Percentiles rank a stretch among this genome's conserved stretches.
Conservation (phyloP, 2,113 vertebrate genomes). For the Scatophagus argus region DNA sequence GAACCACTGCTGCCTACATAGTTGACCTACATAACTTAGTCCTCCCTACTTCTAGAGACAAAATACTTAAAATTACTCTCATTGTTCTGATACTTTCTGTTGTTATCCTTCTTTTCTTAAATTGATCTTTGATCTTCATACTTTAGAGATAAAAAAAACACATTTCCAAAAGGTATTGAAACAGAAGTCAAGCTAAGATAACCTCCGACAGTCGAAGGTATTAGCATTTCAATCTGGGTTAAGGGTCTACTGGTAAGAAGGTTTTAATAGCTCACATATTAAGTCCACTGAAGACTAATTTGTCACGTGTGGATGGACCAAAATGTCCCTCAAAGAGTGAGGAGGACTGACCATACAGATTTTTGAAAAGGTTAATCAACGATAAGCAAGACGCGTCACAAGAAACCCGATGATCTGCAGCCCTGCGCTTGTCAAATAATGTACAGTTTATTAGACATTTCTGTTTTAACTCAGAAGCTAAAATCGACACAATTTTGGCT, state of each 20-base stretch:
- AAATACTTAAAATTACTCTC: background rate
- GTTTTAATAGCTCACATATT: slow-evolving; percentile 40
- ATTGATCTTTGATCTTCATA: background rate
- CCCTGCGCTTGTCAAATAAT: background rate
- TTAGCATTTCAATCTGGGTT: background rate
- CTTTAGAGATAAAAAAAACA: background rate
- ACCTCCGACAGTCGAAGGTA: background rate
- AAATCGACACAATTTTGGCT: background rate
- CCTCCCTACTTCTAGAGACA: too few species aligned
- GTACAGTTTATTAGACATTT: slow-evolving; percentile 22
- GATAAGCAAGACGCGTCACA: slow-evolving; percentile 34
- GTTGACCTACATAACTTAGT: background rate
- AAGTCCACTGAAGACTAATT: background rate
- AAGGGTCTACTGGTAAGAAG: background rate
- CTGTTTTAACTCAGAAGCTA: slow-evolving; percentile 20
- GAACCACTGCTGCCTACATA: background rate
- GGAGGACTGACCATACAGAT: background rate
- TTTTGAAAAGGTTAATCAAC: slow-evolving; percentile 37
- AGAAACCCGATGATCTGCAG: slow-evolving; percentile 9
- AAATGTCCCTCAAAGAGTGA: slow-evolving; percentile 32
- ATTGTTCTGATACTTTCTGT: background rate
- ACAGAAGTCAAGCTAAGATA: background rate
- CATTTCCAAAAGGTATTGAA: background rate
- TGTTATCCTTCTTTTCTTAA: background rate
- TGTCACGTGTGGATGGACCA: slow-evolving; percentile 20